Evolutionary conservation across 1,140 invertebrate species (phyloP).

Genomic region (Bombus balteatus): DNA sequence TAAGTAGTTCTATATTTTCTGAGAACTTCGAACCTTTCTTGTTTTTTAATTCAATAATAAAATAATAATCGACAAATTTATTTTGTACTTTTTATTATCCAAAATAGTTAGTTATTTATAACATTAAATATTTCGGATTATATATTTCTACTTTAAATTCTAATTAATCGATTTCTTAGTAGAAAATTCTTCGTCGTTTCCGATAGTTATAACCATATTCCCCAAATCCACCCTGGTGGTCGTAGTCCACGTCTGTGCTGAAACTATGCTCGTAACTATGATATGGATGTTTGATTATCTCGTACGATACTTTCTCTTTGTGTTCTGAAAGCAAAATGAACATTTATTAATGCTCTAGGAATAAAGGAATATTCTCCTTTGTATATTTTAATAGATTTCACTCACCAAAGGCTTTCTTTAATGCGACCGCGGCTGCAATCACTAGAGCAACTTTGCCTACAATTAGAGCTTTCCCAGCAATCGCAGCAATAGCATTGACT

Average conservation of each 20-base stretch:
- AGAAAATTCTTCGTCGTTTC: conserved; percentile 10
- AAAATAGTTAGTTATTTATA: neutral
- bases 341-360: neutral
- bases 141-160: neutral
- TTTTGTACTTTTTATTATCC: neutral
- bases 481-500: conserved; percentile 88
- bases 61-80: neutral
- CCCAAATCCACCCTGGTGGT: conserved; percentile 86
- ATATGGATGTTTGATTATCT: conserved; percentile 93
- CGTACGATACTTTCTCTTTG: conserved; percentile 90
- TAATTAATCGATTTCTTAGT: no score
- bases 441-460: conserved; percentile 90
- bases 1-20: neutral
- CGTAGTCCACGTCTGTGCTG: conserved; percentile 88
- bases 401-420: conserved; percentile 88
- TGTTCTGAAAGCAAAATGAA: conserved; percentile 68
- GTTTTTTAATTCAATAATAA: no score
- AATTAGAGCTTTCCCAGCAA: conserved; percentile 89
- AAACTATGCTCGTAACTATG: conserved; percentile 90
- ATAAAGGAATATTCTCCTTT: neutral
- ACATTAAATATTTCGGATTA: neutral
- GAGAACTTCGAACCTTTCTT: no score
- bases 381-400: neutral
- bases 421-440: conserved; percentile 88
- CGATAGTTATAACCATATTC: conserved; percentile 61